phyloP scores from a whole-genome alignment of 2,797 vertebrate genomes.

The Ctenosaura bakeri region DNA sequence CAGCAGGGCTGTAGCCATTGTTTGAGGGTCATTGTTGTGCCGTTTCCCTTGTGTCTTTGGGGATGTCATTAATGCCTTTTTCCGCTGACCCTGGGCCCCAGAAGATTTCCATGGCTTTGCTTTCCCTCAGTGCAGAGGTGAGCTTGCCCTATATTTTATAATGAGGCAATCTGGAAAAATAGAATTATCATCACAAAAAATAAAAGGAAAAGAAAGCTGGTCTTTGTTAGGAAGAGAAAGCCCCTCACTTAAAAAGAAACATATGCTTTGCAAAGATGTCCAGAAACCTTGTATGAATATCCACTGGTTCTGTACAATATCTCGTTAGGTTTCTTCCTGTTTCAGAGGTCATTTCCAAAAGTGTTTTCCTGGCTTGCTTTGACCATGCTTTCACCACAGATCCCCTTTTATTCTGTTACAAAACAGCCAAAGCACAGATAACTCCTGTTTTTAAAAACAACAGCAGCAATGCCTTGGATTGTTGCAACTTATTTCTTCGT shows the following conservation, averaged over 20 bases:
- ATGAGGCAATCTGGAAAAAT: conserved; percentile 24
- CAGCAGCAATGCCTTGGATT: background rate
- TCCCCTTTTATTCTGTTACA: background rate
- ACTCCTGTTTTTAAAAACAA: too few relatives aligned
- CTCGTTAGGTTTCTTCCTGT: background rate
- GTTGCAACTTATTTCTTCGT: background rate
- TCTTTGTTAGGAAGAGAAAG: background rate
- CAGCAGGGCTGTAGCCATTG: conserved; percentile 43
- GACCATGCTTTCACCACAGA: background rate
- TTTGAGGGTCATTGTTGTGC: conserved; percentile 53
- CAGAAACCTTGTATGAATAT: background rate
- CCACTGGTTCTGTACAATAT: background rate
- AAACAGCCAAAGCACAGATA: background rate
- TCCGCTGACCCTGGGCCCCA: conserved; percentile 41
- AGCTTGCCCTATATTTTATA: conserved; percentile 42
- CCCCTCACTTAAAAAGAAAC: conserved; percentile 40
- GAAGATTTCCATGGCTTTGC: conserved; percentile 52
- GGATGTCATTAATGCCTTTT: conserved; percentile 61
- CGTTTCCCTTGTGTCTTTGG: conserved; percentile 46
- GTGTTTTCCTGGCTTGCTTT: background rate
- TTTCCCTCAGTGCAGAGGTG: background rate
- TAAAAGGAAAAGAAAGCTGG: background rate
- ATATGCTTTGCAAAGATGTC: background rate
- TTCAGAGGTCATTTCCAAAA: background rate
- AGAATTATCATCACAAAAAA: background rate